Conservation (phyloP, 2,113 vertebrate genomes). For the Gadus macrocephalus region DNA sequence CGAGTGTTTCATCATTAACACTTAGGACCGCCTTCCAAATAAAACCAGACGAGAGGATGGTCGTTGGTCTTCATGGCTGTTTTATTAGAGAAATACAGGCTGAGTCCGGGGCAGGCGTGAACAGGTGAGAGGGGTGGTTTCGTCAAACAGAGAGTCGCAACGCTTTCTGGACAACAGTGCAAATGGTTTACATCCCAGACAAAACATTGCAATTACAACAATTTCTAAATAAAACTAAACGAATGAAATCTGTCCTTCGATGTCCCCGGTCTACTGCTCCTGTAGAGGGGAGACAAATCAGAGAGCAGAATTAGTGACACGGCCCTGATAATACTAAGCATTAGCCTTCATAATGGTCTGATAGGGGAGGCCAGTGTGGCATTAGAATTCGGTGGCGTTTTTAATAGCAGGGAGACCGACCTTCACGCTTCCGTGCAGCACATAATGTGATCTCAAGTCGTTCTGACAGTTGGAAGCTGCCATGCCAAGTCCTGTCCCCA, state of each 20-base stretch:
- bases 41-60: background rate
- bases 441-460: conserved; percentile 86
- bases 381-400: background rate
- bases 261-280: conserved; percentile 55
- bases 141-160: conserved; percentile 24
- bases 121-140: conserved; percentile 26
- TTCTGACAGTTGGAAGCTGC: conserved; percentile 96
- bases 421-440: conserved; percentile 83
- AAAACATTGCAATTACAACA: background rate
- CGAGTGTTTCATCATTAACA: background rate
- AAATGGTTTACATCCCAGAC: conserved; percentile 34
- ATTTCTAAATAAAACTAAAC: background rate
- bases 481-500: conserved; percentile 91
- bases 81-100: conserved; percentile 69
- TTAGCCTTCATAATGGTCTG: background rate
- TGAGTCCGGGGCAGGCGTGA: conserved; percentile 50
- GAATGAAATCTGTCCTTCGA: conserved; percentile 33
- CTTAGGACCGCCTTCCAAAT: background rate
- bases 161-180: conserved; percentile 45
- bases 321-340: too few species aligned
- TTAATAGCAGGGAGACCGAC: conserved; percentile 58
- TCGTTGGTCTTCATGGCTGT: conserved; percentile 29
- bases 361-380: background rate
- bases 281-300: conserved; percentile 37
- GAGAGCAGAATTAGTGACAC: background rate